Evolutionary conservation across 2,888 invertebrate species (phyloP).

Genomic region (Leptopilina drosophilae): DNA sequence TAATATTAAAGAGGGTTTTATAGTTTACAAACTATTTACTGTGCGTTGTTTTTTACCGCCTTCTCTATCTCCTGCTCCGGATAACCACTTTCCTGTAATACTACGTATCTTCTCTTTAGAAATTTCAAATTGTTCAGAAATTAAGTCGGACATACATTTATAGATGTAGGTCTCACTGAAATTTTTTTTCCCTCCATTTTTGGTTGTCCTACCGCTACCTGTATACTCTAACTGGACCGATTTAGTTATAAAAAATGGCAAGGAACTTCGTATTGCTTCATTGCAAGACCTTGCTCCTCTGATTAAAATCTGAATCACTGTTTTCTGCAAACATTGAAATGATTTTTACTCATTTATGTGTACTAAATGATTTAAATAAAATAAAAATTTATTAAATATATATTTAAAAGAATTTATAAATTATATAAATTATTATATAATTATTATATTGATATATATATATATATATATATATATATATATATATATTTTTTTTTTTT

Average conservation of each 20-base stretch:
- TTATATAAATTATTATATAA: no score
- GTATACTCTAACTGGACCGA: not conserved
- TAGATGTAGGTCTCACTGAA: not conserved
- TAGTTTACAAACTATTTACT: no score
- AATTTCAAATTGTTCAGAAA: not conserved
- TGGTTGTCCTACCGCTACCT: not conserved
- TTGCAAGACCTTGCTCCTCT: not conserved
- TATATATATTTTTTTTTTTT: no score
- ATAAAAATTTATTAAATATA: no score
- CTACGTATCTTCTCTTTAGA: not conserved
- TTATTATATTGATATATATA: no score
- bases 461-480: no score
- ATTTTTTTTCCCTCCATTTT: constrained; percentile 10
- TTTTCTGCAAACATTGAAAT: not conserved
- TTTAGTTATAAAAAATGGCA: not conserved
- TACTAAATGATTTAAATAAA: no score
- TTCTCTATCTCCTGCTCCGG: not conserved
- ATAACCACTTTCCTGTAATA: not conserved
- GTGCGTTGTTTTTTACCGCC: not conserved
- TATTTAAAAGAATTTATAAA: no score
- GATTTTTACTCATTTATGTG: not conserved
- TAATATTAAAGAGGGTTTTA: no score
- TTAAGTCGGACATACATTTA: not conserved
- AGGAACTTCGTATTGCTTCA: constrained; percentile 4
- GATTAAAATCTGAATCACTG: not conserved